A percentile compares a stretch with the other conserved stretches of the same genome.
Evolutionary conservation across 1,140 invertebrate species (phyloP).

Genomic region (Eriosoma lanigerum): DNA sequence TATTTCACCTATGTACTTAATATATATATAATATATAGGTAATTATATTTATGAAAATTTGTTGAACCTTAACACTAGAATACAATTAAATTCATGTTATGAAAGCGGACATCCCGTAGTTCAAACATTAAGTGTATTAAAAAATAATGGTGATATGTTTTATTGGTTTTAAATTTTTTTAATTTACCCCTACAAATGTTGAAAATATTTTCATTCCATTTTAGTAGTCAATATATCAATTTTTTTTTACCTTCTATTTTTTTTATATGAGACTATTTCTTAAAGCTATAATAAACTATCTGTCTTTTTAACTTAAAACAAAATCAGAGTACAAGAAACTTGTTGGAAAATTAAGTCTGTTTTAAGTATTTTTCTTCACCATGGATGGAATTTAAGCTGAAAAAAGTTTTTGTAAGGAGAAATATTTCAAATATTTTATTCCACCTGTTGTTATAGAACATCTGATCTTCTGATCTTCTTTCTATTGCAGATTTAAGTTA

Average conservation of each 20-base stretch:
- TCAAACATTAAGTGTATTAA: no score
- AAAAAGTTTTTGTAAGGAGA: background rate
- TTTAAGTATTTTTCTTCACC: background rate
- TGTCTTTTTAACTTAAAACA: background rate
- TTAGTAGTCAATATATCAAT: no score
- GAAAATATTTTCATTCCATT: no score
- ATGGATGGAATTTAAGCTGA: background rate
- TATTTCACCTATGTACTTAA: no score
- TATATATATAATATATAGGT: no score
- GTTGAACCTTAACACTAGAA: no score
- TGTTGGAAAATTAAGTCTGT: background rate
- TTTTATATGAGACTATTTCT: background rate
- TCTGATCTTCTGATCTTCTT: background rate
- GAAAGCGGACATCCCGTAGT: no score
- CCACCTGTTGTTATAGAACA: background rate
- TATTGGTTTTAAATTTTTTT: no score
- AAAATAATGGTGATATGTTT: no score
- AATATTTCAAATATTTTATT: constrained; percentile 2
- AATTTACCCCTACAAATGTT: no score
- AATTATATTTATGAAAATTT: no score
- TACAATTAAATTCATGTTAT: no score
- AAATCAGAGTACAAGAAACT: background rate
- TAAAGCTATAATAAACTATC: background rate
- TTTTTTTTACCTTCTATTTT: background rate
- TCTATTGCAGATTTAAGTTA: background rate